A percentile compares a stretch with the other conserved stretches of the same genome.
Evolutionary conservation across 2,113 vertebrate genomes (phyloP).

Genomic region (Zapornia atra): DNA sequence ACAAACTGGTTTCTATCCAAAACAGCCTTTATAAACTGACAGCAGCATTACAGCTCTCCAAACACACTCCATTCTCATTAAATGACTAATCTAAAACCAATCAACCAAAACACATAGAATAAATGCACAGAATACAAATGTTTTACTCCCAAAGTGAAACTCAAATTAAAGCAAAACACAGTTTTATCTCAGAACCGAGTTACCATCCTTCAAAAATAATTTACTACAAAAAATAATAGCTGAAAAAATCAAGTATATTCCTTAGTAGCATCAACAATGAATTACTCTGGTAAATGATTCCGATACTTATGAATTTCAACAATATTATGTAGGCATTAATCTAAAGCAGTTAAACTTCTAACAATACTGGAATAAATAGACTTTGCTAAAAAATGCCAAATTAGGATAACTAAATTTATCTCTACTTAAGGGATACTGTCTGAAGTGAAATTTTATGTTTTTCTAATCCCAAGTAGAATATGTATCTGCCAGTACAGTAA

Average conservation of each 20-base stretch:
- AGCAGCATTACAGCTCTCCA: conserved; percentile 71
- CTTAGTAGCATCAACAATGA: not conserved
- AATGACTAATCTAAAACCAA: conserved; percentile 78
- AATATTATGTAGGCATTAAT: not conserved
- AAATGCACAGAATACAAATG: conserved; percentile 61
- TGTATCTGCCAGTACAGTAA: not conserved
- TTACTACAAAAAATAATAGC: not conserved
- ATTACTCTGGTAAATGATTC: not conserved
- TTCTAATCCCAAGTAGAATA: not conserved
- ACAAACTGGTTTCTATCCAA: conserved; percentile 63
- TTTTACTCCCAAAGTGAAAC: conserved; percentile 28
- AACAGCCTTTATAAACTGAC: conserved; percentile 73
- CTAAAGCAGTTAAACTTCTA: not conserved
- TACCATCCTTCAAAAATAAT: conserved; percentile 14
- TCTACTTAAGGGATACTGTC: not conserved
- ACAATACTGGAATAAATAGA: not conserved
- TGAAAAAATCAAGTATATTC: not conserved
- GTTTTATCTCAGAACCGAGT: conserved; percentile 27
- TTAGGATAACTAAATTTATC: not conserved
- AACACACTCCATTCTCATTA: conserved; percentile 83
- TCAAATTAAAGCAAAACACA: conserved; percentile 50
- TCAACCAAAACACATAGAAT: conserved; percentile 63
- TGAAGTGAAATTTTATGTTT: not conserved
- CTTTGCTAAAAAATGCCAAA: not conserved
- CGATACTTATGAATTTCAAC: not conserved